These are phyloP conservation scores for Caenorhabditis sulstoni DNA, from an alignment of 2,888 invertebrate species.

Conservation along the genomic window DNA sequence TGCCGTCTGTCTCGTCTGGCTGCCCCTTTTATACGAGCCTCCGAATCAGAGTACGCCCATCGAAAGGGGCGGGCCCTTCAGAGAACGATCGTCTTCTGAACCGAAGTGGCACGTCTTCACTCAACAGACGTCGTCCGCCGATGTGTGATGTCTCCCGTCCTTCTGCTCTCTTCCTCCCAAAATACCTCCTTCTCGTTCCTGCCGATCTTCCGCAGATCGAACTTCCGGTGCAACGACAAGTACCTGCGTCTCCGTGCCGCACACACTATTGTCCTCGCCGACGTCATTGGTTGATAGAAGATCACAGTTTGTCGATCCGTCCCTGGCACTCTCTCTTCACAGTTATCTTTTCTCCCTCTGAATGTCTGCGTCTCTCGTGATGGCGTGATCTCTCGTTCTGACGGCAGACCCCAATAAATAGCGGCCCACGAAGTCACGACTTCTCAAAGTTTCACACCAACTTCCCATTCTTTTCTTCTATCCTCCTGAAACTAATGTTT, in stretches of 20 bases:
- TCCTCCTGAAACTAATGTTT: slow-evolving; percentile 18
- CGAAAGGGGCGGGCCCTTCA: slow-evolving; percentile 37
- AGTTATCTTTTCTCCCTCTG: slow-evolving; percentile 25
- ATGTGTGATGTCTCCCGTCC: slow-evolving; percentile 15
- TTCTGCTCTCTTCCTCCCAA: slow-evolving; percentile 7
- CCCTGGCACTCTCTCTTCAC: slow-evolving; percentile 22
- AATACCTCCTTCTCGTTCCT: slow-evolving; percentile 29
- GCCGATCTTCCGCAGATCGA: slow-evolving; percentile 13
- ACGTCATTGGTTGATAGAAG: slow-evolving; percentile 58
- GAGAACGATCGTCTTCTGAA: slow-evolving; percentile 30
- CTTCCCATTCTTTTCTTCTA: slow-evolving; percentile 1
- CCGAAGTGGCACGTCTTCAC: slow-evolving; percentile 40
- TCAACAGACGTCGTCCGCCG: not conserved
- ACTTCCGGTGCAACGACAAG: slow-evolving; percentile 51
- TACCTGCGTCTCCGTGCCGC: slow-evolving; percentile 30
- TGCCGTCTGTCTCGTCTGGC: slow-evolving; percentile 3
- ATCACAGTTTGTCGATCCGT: slow-evolving; percentile 49
- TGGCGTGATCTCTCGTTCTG: slow-evolving; percentile 29
- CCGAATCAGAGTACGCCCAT: slow-evolving; percentile 42
- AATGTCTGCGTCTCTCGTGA: slow-evolving; percentile 31
- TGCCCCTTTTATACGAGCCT: slow-evolving; percentile 36
- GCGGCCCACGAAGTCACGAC: slow-evolving; percentile 43
- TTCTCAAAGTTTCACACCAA: slow-evolving; percentile 49
- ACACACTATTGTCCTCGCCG: slow-evolving; percentile 29
- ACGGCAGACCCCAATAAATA: slow-evolving; percentile 46